Conservation (phyloP, 2,888 invertebrate genomes). For the Xestobium rufovillosum region DNA sequence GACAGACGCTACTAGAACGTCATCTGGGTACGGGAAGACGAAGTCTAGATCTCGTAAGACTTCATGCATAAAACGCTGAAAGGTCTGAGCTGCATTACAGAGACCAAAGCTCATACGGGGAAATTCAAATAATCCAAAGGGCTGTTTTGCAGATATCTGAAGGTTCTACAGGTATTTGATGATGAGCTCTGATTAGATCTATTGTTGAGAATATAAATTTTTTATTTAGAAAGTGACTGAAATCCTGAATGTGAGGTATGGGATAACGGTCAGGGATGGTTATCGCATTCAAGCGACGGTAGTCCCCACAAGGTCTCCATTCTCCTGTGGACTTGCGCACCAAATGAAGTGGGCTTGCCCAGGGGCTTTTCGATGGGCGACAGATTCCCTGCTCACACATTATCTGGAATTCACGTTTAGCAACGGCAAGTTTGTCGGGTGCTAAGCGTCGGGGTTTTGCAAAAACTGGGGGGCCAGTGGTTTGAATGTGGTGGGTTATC, state of each 20-base stretch:
- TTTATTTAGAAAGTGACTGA: constrained; percentile 25
- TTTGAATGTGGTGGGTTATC: constrained; percentile 26
- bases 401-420: constrained; percentile 13
- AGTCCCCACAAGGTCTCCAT: constrained; percentile 37
- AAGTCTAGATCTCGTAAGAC: too few species aligned
- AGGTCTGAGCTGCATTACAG: constrained; percentile 8
- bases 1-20: too few species aligned
- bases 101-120: constrained; percentile 8
- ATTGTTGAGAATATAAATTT: constrained; percentile 20
- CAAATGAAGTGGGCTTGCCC: constrained; percentile 32
- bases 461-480: constrained; percentile 21
- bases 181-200: constrained; percentile 25
- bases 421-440: constrained; percentile 24
- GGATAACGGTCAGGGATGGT: constrained; percentile 44
- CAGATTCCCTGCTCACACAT: constrained; percentile 25
- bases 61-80: constrained; percentile 5
- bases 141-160: constrained; percentile 6
- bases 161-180: constrained; percentile 5
- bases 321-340: constrained; percentile 31
- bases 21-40: too few species aligned
- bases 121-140: constrained; percentile 11
- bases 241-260: constrained; percentile 31
- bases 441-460: constrained; percentile 29
- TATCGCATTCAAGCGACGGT: constrained; percentile 32
- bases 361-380: constrained; percentile 24